Conservation (phyloP, 2,888 invertebrate genomes). For the Parapristionchus giblindavisi region DNA sequence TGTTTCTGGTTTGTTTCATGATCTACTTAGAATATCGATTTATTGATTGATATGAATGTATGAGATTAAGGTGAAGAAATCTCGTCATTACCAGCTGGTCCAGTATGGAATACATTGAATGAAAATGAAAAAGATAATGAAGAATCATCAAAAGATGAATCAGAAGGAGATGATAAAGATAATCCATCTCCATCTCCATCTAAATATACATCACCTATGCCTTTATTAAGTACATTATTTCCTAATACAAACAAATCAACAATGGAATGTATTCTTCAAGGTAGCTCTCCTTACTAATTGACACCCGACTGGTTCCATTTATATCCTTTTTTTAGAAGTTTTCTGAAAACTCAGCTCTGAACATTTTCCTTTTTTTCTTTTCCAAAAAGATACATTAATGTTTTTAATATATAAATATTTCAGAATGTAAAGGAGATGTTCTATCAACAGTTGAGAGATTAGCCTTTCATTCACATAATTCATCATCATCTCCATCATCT, state of each 20-base stretch:
- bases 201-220: conserved; percentile 75
- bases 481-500: too few species aligned
- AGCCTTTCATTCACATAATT: not conserved
- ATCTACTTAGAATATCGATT: not conserved
- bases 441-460: conserved; percentile 82
- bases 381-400: conserved; percentile 9
- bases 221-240: conserved; percentile 87
- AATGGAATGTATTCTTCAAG: conserved; percentile 86
- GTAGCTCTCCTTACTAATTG: too few species aligned
- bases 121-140: conserved; percentile 33
- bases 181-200: conserved; percentile 52
- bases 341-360: not conserved
- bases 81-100: conserved; percentile 26
- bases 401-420: conserved; percentile 20
- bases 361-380: too few species aligned
- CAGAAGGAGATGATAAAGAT: not conserved
- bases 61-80: conserved; percentile 28
- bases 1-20: conserved; percentile 37
- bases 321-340: conserved; percentile 8
- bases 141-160: conserved; percentile 34
- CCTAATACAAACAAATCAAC: conserved; percentile 80
- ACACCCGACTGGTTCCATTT: too few species aligned
- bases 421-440: conserved; percentile 86
- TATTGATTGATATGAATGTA: not conserved
- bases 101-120: conserved; percentile 21